Conservation (phyloP, 2,888 invertebrate genomes). For the Anarsia innoxiella region DNA sequence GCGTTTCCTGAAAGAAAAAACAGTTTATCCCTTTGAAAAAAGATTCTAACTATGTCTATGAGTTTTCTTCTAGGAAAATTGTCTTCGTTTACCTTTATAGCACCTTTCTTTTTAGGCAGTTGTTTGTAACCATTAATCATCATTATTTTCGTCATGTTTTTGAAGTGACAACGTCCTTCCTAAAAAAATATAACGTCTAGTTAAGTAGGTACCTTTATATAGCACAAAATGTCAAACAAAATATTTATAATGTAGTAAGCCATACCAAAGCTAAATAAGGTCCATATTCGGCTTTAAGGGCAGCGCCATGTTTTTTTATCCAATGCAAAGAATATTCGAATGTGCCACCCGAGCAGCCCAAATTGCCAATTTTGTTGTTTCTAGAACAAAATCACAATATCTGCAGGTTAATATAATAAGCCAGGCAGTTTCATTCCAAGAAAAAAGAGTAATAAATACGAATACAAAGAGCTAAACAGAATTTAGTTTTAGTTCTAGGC, state of each 20-base stretch:
- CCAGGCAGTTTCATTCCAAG: too few relatives aligned
- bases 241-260: too few relatives aligned
- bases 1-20: slow-evolving; percentile 10
- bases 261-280: slow-evolving; percentile 19
- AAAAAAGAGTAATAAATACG: background rate
- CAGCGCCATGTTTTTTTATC: slow-evolving; percentile 13
- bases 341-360: slow-evolving; percentile 18
- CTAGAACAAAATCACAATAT: background rate
- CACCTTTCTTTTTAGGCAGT: slow-evolving; percentile 7
- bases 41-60: background rate
- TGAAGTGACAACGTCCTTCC: slow-evolving; percentile 16
- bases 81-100: slow-evolving; percentile 13
- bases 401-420: too few relatives aligned
- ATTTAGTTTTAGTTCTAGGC: too few relatives aligned
- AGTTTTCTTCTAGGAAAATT: background rate
- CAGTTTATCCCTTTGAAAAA: too few relatives aligned
- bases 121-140: slow-evolving; percentile 6
- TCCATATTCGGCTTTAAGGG: slow-evolving; percentile 16
- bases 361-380: background rate
- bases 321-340: slow-evolving; percentile 12
- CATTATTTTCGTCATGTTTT: slow-evolving; percentile 10
- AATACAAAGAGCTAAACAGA: background rate
- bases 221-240: background rate
- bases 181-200: slow-evolving; percentile 6
- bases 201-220: background rate